Evolutionary conservation across 2,888 invertebrate species (phyloP).

Genomic region (Koerneria pararmatus): DNA sequence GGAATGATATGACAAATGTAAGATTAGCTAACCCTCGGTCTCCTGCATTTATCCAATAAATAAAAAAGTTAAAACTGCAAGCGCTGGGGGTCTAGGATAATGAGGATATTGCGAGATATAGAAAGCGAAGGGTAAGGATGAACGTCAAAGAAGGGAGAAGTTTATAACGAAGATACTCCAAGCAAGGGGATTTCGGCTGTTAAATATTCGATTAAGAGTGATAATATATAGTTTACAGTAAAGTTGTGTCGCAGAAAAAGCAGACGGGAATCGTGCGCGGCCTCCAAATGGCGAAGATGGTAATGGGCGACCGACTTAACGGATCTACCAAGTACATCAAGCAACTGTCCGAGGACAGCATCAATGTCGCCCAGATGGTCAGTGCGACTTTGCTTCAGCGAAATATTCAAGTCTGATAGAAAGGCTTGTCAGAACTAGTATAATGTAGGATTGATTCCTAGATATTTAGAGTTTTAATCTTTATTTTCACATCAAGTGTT

Average conservation of each 20-base stretch:
- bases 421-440: background rate
- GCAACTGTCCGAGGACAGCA: conserved; percentile 20
- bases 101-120: too few relatives aligned
- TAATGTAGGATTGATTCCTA: background rate
- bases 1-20: too few relatives aligned
- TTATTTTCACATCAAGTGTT: background rate
- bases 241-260: conserved; percentile 7
- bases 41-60: too few relatives aligned
- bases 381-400: background rate
- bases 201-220: too few relatives aligned
- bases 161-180: too few relatives aligned
- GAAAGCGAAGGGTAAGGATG: too few relatives aligned
- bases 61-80: too few relatives aligned
- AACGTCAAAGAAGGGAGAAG: too few relatives aligned
- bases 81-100: too few relatives aligned
- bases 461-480: background rate
- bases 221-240: conserved; percentile 1
- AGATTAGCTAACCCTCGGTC: too few relatives aligned
- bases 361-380: conserved; percentile 22
- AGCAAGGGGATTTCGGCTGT: too few relatives aligned
- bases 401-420: background rate
- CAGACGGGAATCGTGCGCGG: conserved; percentile 13
- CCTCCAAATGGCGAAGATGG: conserved; percentile 12
- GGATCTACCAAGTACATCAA: conserved; percentile 16
- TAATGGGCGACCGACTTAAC: conserved; percentile 20